Evolutionary conservation across 2,113 vertebrate species (phyloP), one percentile per base, ranked within the genome.

Genomic region (Glareola pratincola): DNA sequence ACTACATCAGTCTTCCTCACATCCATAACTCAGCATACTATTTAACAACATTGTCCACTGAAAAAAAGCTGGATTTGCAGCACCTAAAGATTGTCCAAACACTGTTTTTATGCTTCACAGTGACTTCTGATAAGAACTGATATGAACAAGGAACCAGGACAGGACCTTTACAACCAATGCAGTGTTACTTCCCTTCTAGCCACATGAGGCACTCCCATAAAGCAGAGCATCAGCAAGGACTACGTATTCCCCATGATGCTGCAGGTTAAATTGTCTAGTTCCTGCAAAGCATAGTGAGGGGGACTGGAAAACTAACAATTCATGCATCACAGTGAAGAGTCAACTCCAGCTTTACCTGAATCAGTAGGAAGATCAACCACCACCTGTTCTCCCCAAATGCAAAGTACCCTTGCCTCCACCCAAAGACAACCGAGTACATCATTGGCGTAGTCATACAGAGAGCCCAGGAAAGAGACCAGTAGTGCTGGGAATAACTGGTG

Each of bases 401-500:
- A 43, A 95, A 91, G 66, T 9, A 83, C 68, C 22, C 10, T 69
- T 69, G 20, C 19, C n/a, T 81, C 66, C 41, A 92, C 43, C 51
- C 20, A 71, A 80, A 86, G 47, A 59, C 48, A 82, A 47, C 29
- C 3, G 15, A 69, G 71, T 43, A 50, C 59, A 32, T 32, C 56
- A 74, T 4, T 54, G 19, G n/a, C 45, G 22, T 1, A 48, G 66
- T 59, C 36, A 41, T 9, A n/a, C 34, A 39, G 59, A 87, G 10
- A 62, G 41, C 15, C 53, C 56, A 95, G 68, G 39, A 96, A 47
- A 77, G 50, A 51, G 85, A 92, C 75, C 21, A 87, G 39, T 37
- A 90, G 76, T 62, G 21, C 66, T 96, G 92, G 88, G 97, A 96
- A 91, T 80, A 95, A 78, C 43, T 15, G 29, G 53, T 66, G 51